These are phyloP conservation scores for Caenorhabditis tropicalis DNA, from an alignment of 1,140 invertebrate species.

Conservation along the genomic window DNA sequence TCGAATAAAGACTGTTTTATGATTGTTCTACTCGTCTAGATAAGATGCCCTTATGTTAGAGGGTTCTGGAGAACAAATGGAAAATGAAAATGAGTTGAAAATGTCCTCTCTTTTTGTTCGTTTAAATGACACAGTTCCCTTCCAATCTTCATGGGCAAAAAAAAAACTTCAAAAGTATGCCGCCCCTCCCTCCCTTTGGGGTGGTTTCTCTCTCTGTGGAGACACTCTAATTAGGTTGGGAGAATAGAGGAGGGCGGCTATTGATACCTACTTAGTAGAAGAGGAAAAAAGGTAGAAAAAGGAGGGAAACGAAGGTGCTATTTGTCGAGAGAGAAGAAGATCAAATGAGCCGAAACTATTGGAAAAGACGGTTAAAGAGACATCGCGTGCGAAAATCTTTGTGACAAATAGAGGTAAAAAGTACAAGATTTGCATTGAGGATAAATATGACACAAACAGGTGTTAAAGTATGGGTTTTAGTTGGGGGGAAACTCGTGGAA, in stretches of 20 bases:
- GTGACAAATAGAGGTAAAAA: not conserved
- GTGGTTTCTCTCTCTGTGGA: not conserved
- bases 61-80: no score
- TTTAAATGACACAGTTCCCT: not conserved
- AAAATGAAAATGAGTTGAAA: no score
- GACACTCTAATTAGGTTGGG: constrained; percentile 12
- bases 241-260: not conserved
- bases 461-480: no score
- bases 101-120: no score
- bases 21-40: no score
- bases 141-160: not conserved
- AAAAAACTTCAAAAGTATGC: constrained; percentile 7
- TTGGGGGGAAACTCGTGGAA: no score
- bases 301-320: constrained; percentile 2
- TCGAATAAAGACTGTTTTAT: no score
- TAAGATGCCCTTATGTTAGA: no score
- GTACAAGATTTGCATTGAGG: constrained; percentile 6
- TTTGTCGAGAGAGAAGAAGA: constrained; percentile 18
- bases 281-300: not conserved
- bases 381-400: constrained; percentile 13
- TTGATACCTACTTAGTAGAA: constrained; percentile 26
- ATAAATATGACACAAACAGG: no score
- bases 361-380: not conserved
- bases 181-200: not conserved
- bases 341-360: constrained; percentile 33